A percentile compares a stretch with the other conserved stretches of the same genome.
Conservation (phyloP, 2,113 vertebrate genomes). For the Tetraodon nigroviridis region DNA sequence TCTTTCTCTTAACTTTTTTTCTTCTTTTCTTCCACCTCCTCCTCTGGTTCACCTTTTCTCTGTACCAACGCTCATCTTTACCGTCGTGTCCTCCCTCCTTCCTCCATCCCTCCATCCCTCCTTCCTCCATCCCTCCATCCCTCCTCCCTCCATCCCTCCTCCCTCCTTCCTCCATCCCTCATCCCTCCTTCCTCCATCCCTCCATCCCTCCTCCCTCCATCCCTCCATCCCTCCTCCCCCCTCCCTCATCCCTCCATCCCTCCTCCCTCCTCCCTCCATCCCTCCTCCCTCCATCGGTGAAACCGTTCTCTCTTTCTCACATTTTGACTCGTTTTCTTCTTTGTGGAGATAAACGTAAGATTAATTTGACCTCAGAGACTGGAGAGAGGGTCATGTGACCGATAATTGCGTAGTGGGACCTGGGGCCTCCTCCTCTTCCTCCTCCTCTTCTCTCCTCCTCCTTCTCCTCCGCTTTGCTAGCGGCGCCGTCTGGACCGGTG, state of each 20-base stretch:
- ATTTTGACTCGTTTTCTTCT: too few species aligned
- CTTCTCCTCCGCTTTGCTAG: neutral
- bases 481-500: too few species aligned
- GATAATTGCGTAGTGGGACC: too few species aligned
- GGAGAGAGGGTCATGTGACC: too few species aligned
- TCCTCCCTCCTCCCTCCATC: conserved; percentile 1
- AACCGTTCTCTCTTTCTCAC: neutral
- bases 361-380: too few species aligned
- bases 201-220: neutral
- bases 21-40: neutral
- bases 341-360: too few species aligned
- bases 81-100: neutral
- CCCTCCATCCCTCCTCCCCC: too few species aligned
- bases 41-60: neutral
- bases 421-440: neutral
- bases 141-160: too few species aligned
- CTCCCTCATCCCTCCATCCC: too few species aligned
- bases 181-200: neutral
- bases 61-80: neutral
- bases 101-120: neutral
- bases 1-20: neutral
- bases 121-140: too few species aligned
- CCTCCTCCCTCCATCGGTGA: neutral
- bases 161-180: too few species aligned
- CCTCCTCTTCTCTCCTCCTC: neutral